phyloP scores from a whole-genome alignment of 2,113 vertebrate genomes.

The Otolemur garnettii region DNA sequence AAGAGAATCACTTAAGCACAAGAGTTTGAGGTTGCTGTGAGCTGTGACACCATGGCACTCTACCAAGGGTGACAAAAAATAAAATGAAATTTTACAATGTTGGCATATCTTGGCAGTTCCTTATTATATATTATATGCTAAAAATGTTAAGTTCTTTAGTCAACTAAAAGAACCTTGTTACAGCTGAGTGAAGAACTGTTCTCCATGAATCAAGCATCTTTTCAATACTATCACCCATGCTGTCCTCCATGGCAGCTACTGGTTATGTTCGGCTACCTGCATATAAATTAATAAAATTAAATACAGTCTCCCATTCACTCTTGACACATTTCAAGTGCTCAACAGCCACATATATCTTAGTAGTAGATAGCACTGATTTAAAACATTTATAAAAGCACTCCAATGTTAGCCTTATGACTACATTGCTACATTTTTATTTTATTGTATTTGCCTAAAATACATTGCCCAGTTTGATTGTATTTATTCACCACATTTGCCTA shows the following conservation, averaged over 20 bases:
- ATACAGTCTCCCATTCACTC: background rate
- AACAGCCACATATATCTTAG: background rate
- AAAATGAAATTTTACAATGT: conserved; percentile 9
- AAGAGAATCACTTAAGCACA: no score
- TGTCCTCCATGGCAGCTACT: background rate
- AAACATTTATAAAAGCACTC: conserved; percentile 59
- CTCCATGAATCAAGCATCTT: conserved; percentile 36
- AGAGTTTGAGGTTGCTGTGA: no score
- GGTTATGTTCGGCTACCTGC: background rate
- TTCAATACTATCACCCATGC: background rate
- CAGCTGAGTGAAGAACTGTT: background rate
- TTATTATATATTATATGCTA: conserved; percentile 4
- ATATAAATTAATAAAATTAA: conserved; percentile 43
- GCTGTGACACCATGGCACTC: no score
- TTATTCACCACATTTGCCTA: conserved; percentile 46
- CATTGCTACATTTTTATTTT: conserved; percentile 11
- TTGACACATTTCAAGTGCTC: conserved; percentile 25
- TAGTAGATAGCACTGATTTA: background rate
- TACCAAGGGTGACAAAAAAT: no score
- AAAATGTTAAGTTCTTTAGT: conserved; percentile 40
- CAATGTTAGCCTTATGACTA: background rate
- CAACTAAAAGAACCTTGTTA: conserved; percentile 17
- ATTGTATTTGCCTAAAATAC: conserved; percentile 40
- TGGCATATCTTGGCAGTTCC: conserved; percentile 1
- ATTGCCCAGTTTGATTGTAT: conserved; percentile 53